Evolutionary conservation across 2,888 invertebrate species (phyloP).

Genomic region (Cordylochernes scorpioides): DNA sequence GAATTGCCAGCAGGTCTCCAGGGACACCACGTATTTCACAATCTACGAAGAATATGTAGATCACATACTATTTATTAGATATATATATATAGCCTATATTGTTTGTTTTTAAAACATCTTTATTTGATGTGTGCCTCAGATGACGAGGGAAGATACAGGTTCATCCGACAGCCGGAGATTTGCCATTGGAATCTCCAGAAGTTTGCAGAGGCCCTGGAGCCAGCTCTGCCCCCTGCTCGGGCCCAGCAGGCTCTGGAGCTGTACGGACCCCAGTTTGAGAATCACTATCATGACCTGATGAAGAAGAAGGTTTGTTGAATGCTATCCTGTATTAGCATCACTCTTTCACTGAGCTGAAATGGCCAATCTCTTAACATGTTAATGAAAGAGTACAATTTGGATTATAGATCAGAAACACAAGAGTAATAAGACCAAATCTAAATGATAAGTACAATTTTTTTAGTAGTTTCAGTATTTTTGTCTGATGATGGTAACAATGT

Average conservation of each 20-base stretch:
- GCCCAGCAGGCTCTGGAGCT: slow-evolving; percentile 18
- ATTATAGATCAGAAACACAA: too few species aligned
- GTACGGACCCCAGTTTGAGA: slow-evolving; percentile 20
- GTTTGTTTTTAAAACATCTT: not conserved
- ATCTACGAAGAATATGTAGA: too few species aligned
- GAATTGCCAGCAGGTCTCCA: too few species aligned
- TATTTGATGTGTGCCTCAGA: slow-evolving; percentile 18
- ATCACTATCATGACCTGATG: slow-evolving; percentile 21
- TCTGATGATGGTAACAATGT: too few species aligned
- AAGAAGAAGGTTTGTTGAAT: slow-evolving; percentile 34
- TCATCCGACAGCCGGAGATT: slow-evolving; percentile 33
- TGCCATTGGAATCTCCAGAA: slow-evolving; percentile 36
- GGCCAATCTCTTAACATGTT: too few species aligned
- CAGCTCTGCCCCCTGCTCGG: slow-evolving; percentile 20
- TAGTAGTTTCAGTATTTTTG: too few species aligned
- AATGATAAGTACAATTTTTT: too few species aligned
- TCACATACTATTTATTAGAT: not conserved
- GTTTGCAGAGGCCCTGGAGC: slow-evolving; percentile 31
- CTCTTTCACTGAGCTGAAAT: too few species aligned
- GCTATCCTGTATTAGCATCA: too few species aligned
- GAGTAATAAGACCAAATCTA: too few species aligned
- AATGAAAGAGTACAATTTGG: too few species aligned
- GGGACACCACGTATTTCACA: too few species aligned
- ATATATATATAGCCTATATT: not conserved
- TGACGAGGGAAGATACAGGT: slow-evolving; percentile 32